Percentiles rank a stretch among this genome's conserved stretches.
Conservation (phyloP, 2,113 vertebrate genomes). For the Psophia crepitans region DNA sequence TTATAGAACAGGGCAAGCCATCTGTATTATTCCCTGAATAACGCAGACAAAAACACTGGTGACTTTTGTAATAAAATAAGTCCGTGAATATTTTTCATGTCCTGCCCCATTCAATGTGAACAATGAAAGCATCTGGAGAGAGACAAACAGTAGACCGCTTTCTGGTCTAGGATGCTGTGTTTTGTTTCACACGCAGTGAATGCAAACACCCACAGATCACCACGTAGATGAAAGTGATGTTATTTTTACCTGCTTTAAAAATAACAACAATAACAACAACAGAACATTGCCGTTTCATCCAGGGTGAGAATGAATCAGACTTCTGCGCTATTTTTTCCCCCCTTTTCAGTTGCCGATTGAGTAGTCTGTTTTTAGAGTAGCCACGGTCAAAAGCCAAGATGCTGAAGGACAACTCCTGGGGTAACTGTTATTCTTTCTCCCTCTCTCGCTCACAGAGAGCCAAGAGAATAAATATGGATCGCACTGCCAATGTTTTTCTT, state of each 20-base stretch:
- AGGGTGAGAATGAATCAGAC: conserved; percentile 48
- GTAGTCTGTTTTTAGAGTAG: conserved; percentile 15
- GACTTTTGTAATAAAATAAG: neutral
- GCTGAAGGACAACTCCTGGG: neutral
- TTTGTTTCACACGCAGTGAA: neutral
- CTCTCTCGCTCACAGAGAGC: neutral
- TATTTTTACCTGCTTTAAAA: conserved; percentile 67
- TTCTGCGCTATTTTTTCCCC: conserved; percentile 5
- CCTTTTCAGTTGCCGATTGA: neutral
- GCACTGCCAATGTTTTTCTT: neutral
- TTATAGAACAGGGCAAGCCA: neutral
- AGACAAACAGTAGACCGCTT: neutral
- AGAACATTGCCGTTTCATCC: conserved; percentile 21
- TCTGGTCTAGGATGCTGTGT: neutral
- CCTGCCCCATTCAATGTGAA: neutral
- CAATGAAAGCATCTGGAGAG: neutral
- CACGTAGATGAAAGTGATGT: neutral
- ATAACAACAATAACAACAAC: conserved; percentile 57
- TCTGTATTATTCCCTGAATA: neutral
- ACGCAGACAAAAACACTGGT: neutral
- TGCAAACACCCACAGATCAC: neutral
- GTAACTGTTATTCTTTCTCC: neutral
- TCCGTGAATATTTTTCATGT: neutral
- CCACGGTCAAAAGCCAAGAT: neutral
- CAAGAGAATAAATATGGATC: neutral